Evolutionary conservation across 2,113 vertebrate genomes (phyloP).

Genomic region (Paradoxurus hermaphroditus): DNA sequence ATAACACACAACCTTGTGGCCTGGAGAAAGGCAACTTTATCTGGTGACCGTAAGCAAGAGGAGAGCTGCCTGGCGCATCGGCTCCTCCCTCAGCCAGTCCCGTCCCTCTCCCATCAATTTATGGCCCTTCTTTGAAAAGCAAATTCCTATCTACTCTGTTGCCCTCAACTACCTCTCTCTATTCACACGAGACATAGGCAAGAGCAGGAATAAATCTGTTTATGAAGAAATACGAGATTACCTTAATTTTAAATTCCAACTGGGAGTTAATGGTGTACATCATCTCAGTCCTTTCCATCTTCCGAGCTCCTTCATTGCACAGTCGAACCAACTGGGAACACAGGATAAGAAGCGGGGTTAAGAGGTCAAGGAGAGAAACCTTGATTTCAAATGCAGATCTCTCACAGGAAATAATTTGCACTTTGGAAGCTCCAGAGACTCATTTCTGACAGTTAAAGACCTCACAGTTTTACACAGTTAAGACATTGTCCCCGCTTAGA

Average conservation of each 20-base stretch:
- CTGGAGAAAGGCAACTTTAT: not conserved
- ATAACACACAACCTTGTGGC: not conserved
- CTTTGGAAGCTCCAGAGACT: not conserved
- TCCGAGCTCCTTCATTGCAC: conserved; percentile 97
- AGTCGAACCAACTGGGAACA: conserved; percentile 90
- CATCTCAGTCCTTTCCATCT: conserved; percentile 98
- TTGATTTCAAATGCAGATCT: not conserved
- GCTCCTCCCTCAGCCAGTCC: not conserved
- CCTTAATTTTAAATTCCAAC: conserved; percentile 99
- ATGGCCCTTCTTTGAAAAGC: not conserved
- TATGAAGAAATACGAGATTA: conserved; percentile 64
- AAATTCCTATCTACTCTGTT: not conserved
- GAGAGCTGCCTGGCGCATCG: not conserved
- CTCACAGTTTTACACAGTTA: not conserved
- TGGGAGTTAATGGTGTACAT: conserved; percentile 99
- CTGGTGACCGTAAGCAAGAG: not conserved
- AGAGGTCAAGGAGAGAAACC: not conserved
- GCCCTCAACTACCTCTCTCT: not conserved
- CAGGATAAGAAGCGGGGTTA: not conserved
- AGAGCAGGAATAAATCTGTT: conserved; percentile 44
- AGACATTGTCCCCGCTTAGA: not conserved
- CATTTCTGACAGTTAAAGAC: not conserved
- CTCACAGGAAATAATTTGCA: not conserved
- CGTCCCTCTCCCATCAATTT: not conserved
- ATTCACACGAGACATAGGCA: not conserved